Base-by-base conservation (phyloP, 2,888 invertebrate genomes). In the Lycocerus yunnanus region DNA sequence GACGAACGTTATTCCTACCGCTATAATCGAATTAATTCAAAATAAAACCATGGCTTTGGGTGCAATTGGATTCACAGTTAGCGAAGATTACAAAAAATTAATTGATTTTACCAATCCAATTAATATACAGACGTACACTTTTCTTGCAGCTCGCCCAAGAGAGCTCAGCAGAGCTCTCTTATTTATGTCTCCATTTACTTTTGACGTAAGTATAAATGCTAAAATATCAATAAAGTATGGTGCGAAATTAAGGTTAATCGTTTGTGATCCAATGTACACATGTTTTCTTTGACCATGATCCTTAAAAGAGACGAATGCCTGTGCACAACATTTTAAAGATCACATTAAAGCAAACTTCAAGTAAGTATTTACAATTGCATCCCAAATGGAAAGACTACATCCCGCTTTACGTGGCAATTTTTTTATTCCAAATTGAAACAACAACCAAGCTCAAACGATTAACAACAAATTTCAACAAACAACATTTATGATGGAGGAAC, bases 101-200 rank as follows among this genome's bases (percentile, higher is more conserved):
- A 90, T 95, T 58, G 95, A 96, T 86, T 97, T 94, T 84, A 96
- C 96, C 0, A 87, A 89, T 20, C 91, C 95, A 0, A 91, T 97
- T 68, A 95, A 93, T 82, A 90, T 92, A 1, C 95, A 96, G 84
- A 89, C 93, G 0, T 95, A 96, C 82, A 90, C 93, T 0, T 93
- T 97, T 84, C 88, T 97, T 78, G 91, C 94, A 1, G 91, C 95
- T 0, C 90, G 94, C 20, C 96, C 97, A 0, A 89, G 91, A 77
- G 94, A 95, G 84, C 89, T 96, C 14, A 95, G 95, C 79, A 89
- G 96, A 79, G 95, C 94, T 0, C 88, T 96, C 77, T 87, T 96
- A 10, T 97, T 97, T 83, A 91, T 95, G 66, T 92, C 95, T 6
- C 97, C 97, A 0, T 97, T 96, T 81, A 91, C 92, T 6, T 86